Evolutionary conservation across 2,113 vertebrate species (phyloP).

Genomic region (Eulacestoma nigropectus): DNA sequence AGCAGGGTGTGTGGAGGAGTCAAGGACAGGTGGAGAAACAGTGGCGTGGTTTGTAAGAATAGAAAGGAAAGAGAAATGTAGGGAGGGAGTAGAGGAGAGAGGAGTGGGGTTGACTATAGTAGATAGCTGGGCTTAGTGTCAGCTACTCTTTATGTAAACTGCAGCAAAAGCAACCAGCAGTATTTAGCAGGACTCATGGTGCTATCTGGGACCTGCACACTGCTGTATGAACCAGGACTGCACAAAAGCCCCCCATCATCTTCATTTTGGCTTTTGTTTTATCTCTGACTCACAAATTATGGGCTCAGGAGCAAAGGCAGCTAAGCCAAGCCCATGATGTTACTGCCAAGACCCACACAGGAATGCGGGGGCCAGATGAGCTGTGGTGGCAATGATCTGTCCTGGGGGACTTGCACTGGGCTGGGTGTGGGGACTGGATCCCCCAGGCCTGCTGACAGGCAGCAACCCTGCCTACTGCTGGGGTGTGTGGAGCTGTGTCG

Average conservation of each 20-base stretch:
- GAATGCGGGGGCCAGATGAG: not conserved
- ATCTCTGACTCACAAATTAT: not conserved
- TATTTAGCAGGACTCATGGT: not conserved
- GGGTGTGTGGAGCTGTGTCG: not conserved
- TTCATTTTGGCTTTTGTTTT: not conserved
- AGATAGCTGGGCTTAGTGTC: not conserved
- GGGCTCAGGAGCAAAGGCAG: not conserved
- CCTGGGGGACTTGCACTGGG: fast-evolving
- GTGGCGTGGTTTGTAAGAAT: not conserved
- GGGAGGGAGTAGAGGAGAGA: not conserved
- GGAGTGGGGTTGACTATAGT: not conserved
- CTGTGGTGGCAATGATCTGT: fast-evolving
- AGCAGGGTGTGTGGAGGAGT: not conserved
- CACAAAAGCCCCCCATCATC: not conserved
- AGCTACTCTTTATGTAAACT: not conserved
- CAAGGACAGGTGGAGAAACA: not conserved
- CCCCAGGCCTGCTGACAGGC: not conserved
- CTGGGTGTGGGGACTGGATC: not conserved
- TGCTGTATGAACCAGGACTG: not conserved
- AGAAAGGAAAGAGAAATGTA: not conserved
- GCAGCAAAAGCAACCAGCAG: not conserved
- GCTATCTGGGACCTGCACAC: not conserved
- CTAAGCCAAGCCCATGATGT: not conserved
- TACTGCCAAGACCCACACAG: not conserved
- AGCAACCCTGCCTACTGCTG: not conserved